Base-by-base conservation (phyloP, 2,113 vertebrate species). In the Lepus timidus region DNA sequence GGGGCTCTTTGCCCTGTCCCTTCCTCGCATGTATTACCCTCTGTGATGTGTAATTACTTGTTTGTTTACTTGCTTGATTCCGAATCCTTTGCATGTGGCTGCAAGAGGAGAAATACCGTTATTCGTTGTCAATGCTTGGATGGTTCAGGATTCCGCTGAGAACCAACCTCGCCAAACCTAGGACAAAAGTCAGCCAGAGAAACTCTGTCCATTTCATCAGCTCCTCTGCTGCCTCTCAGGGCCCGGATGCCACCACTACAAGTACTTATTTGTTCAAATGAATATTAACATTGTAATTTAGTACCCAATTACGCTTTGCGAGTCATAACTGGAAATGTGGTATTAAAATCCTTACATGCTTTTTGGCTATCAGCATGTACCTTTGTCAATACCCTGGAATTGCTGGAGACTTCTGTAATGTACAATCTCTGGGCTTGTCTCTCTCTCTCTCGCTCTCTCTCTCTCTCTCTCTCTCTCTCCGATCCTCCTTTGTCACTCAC, bases 261-360 rank as follows among this genome's bases (percentile, higher is more conserved):
- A 98, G 97, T 96, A 97, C 98, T 98, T 98, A 98, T 98, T 98
- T 98, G 98, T 98, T 98, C 98, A 98, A 98, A 97, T 97, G 98
- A 98, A 98, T 98, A 98, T 98, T 98, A 98, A 97, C 98, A 98
- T 95, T 98, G 96, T 98, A 98, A 98, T 98, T 98, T 98, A 98
- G 97, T 98, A 98, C 97, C 98, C 98, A 98, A 98, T 98, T 98
- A 98, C 96, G 97, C 98, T 98, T 98, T 96, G 97, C 97, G 97
- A 97, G 98, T 98, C 98, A 98, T 98, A 98, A 98, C 98, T 95
- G 97, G 97, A 98, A 98, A 98, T 95, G 96, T 83, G 97, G 88
- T 97, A 97, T 98, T 98, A 98, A 98, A 98, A 98, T 97, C 95
- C 85, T 96, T 44, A 19, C 87, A 61, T 95, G 97, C 90, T 96